Conservation (phyloP, 1,140 invertebrate genomes). For the Drosophila fuyamai region DNA sequence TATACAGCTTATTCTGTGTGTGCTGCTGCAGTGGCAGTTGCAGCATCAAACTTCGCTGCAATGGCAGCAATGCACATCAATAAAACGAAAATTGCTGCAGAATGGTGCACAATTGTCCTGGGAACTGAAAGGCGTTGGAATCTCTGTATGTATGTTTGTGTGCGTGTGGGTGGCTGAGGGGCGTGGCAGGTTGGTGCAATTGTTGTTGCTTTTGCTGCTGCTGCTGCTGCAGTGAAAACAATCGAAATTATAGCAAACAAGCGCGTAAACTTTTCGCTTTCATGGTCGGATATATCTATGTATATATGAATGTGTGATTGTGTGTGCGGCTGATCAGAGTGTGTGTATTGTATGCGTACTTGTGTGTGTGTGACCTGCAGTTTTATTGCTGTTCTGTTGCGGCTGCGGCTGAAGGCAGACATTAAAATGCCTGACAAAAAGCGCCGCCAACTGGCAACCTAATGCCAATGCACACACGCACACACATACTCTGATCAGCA, state of each 20-base stretch:
- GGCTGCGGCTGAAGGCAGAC: slow-evolving; percentile 53
- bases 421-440: slow-evolving; percentile 78
- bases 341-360: slow-evolving; percentile 17
- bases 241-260: slow-evolving; percentile 83
- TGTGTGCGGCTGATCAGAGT: slow-evolving; percentile 4
- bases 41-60: slow-evolving; percentile 57
- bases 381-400: slow-evolving; percentile 68
- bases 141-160: slow-evolving; percentile 21
- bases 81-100: slow-evolving; percentile 74
- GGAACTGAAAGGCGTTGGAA: slow-evolving; percentile 24
- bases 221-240: slow-evolving; percentile 70
- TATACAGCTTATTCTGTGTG: slow-evolving; percentile 58
- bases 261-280: slow-evolving; percentile 81
- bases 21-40: slow-evolving; percentile 27
- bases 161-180: slow-evolving; percentile 12
- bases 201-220: slow-evolving; percentile 19
- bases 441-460: slow-evolving; percentile 60
- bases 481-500: too few relatives aligned
- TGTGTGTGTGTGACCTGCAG: slow-evolving; percentile 39
- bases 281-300: slow-evolving; percentile 38
- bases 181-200: slow-evolving; percentile 17
- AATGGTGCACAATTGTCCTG: slow-evolving; percentile 58
- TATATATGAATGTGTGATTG: slow-evolving; percentile 27
- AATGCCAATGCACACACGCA: slow-evolving; percentile 50
- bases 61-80: slow-evolving; percentile 61